Percentiles rank a stretch among this genome's conserved stretches.
phyloP scores from a whole-genome alignment of 2,888 invertebrate species.

The Lasioglossum morio region DNA sequence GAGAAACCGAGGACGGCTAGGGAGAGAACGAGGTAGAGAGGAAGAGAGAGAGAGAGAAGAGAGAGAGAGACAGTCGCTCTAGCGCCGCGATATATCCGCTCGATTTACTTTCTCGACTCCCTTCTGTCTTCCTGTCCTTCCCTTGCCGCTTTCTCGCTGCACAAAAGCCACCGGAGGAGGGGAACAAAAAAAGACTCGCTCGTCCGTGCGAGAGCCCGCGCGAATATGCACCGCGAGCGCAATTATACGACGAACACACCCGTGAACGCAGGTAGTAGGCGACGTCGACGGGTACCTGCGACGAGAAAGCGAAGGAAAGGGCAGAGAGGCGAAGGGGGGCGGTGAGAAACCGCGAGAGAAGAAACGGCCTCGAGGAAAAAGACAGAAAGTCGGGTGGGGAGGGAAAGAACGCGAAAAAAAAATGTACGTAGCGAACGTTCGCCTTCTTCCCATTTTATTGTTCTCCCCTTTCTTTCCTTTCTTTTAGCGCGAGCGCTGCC shows the following conservation, averaged over 20 bases:
- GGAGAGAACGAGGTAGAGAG: not conserved
- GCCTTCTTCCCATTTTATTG: slow-evolving; percentile 53
- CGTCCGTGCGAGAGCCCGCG: slow-evolving; percentile 70
- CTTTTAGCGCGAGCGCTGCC: slow-evolving; percentile 10
- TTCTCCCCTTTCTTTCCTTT: slow-evolving; percentile 42
- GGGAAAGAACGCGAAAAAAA: slow-evolving; percentile 12
- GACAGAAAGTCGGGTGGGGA: not conserved
- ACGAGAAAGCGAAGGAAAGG: not conserved
- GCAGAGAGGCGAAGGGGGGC: not conserved
- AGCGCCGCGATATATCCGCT: slow-evolving; percentile 73
- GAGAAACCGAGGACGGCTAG: not conserved
- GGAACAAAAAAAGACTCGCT: slow-evolving; percentile 67
- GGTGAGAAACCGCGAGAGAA: not conserved
- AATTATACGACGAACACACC: slow-evolving; percentile 67
- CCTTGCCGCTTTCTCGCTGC: slow-evolving; percentile 66
- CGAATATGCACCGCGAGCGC: slow-evolving; percentile 70
- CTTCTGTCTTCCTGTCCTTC: slow-evolving; percentile 75
- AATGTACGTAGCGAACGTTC: slow-evolving; percentile 35
- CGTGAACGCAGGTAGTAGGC: slow-evolving; percentile 59
- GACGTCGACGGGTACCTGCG: slow-evolving; percentile 24
- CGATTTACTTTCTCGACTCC: slow-evolving; percentile 74
- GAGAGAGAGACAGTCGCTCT: slow-evolving; percentile 36
- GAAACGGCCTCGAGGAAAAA: not conserved
- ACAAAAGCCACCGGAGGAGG: slow-evolving; percentile 57
- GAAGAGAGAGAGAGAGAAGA: not conserved